Evolutionary conservation across 1,140 invertebrate genomes (phyloP), one percentile per base, ranked within the genome.

Genomic region (Galleria mellonella): DNA sequence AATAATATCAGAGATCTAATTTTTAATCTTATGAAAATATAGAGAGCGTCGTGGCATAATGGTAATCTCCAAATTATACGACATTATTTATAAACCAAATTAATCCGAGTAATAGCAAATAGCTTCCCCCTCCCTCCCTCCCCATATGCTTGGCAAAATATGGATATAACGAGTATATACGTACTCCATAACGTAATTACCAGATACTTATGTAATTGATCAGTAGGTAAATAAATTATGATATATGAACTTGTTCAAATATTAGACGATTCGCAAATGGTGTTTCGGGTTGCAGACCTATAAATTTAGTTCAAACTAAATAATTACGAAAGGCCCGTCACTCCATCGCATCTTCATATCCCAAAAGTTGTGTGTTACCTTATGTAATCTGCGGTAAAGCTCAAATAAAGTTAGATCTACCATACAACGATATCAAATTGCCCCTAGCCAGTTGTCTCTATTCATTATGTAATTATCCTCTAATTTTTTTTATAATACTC

Each of bases 401-500:
- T 47, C 47, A 50, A 56, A 53, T 23, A 23, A 23, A 6, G 47
- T 38, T 32, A 38, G 38, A 46, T 54, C 32, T 39, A 52, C 43
- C 46, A 47, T 43, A 49, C 55, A 53, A 51, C 37, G 33, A 39
- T 47, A 43, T 33, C 43, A 48, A 55, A 50, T 50, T 47, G 36
- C 36, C 33, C 39, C 37, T 27, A 31, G 37, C 39, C 28, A 37
- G 13, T 5, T 31, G 36, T 32, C 33, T 27, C 56, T 60, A 56
- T 49, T 62, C 51, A 61, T 63, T 72, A 62, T 53, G 43, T 57
- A 64, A 72, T 69, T 69, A 62, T 38, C 17, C 36, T 11, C 11
- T 33, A 32, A 43, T 49, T 49, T 58, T 49, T 49, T 58, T 64
- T 58, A 51, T 33, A 29, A 29, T 37, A 31, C 38, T 55, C 65